phyloP scores from a whole-genome alignment of 2,113 vertebrate genomes.

The Natator depressus region DNA sequence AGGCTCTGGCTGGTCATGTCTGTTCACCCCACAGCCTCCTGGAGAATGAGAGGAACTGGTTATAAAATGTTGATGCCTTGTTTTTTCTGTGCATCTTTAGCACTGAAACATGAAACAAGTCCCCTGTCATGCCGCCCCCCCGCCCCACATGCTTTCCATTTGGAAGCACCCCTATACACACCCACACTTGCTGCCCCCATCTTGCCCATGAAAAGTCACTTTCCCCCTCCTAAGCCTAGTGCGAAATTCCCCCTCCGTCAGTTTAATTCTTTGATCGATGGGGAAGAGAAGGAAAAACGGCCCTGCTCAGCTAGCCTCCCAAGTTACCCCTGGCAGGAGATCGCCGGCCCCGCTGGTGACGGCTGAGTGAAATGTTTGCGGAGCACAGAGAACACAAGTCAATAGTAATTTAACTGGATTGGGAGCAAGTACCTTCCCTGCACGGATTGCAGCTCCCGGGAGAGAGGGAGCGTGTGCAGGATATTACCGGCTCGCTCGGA shows the following conservation, averaged over 20 bases:
- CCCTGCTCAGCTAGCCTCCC: conserved; percentile 79
- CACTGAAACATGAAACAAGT: not conserved
- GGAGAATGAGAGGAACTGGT: not conserved
- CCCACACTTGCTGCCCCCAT: not conserved
- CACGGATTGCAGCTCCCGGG: conserved; percentile 67
- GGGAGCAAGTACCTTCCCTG: conserved; percentile 72
- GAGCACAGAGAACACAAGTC: conserved; percentile 79
- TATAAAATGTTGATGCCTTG: not conserved
- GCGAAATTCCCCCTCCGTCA: conserved; percentile 72
- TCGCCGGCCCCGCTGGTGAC: conserved; percentile 55
- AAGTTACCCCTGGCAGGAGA: conserved; percentile 77
- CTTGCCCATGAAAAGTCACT: not conserved
- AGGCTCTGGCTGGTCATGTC: accelerated
- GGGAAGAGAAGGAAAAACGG: conserved; percentile 70
- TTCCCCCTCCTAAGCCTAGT: conserved; percentile 26
- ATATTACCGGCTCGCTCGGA: not conserved
- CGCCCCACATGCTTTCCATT: not conserved
- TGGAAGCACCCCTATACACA: not conserved
- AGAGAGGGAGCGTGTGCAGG: not conserved
- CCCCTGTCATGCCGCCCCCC: not conserved
- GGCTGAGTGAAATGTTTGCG: conserved; percentile 76
- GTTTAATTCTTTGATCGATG: conserved; percentile 82
- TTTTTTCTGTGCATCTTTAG: not conserved
- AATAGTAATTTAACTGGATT: conserved; percentile 80
- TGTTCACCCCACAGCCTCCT: not conserved